These are phyloP conservation scores for Gopherus evgoodei DNA, from an alignment of 2,113 vertebrate genomes.

Conservation along the genomic window DNA sequence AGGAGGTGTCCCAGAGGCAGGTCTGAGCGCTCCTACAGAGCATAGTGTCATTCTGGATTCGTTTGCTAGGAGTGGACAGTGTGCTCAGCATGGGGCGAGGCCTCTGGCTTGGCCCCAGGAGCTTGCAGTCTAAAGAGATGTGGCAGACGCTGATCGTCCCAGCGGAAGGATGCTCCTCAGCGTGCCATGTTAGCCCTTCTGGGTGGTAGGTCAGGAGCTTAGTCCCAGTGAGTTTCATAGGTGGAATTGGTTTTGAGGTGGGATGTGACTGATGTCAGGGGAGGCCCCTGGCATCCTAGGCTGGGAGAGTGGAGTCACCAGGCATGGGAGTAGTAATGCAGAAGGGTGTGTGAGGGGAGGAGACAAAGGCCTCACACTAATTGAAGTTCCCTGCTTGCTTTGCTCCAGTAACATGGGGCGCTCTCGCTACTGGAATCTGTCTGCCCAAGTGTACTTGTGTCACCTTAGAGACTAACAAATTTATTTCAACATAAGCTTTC, in stretches of 20 bases:
- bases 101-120: neutral
- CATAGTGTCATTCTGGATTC: neutral
- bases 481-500: no score
- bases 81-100: neutral
- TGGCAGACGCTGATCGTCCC: neutral
- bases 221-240: neutral
- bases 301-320: accelerated
- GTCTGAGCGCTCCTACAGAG: neutral
- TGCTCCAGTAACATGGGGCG: neutral
- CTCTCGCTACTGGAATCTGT: accelerated
- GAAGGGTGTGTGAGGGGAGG: neutral
- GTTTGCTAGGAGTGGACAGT: neutral
- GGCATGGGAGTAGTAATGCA: neutral
- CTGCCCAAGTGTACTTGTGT: neutral
- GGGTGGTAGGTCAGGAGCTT: accelerated
- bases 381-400: accelerated
- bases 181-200: accelerated
- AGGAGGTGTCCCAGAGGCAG: neutral
- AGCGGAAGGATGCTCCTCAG: accelerated
- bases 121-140: neutral
- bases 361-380: accelerated
- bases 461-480: no score
- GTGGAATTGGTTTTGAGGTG: no score
- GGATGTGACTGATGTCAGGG: neutral
- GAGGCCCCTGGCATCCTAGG: neutral